These are phyloP conservation scores for Tenualosa ilisha DNA, from an alignment of 2,797 vertebrate species.

Conservation along the genomic window DNA sequence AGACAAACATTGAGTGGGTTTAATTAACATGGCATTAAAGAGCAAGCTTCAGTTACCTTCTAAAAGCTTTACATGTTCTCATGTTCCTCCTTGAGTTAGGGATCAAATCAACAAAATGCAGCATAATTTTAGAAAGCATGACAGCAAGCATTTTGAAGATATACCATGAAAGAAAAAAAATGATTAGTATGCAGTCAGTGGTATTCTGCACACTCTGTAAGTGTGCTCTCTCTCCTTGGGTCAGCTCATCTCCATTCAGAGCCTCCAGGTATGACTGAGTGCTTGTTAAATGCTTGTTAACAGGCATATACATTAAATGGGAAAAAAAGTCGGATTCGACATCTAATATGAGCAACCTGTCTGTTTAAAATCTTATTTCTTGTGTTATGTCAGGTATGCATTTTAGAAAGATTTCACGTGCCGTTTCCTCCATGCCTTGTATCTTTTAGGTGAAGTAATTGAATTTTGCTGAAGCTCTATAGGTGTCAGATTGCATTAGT, in stretches of 20 bases:
- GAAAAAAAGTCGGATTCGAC: not conserved
- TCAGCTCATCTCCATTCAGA: not conserved
- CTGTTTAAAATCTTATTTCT: constrained; percentile 1
- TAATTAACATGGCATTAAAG: not conserved
- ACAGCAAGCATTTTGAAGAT: not conserved
- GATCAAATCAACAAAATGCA: not conserved
- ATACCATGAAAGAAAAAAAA: not conserved
- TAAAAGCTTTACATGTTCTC: not conserved
- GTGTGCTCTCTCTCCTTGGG: not conserved
- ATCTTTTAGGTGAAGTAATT: not conserved
- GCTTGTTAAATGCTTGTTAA: not conserved
- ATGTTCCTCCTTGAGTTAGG: not conserved
- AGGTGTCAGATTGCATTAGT: constrained; percentile 2
- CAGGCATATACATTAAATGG: not conserved
- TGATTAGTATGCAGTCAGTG: not conserved
- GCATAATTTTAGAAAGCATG: not conserved
- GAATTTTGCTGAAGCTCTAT: not conserved
- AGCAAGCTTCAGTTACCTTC: not conserved
- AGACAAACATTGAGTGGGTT: no score
- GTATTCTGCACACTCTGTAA: not conserved
- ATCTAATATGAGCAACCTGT: not conserved
- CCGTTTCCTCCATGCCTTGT: not conserved
- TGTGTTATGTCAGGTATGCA: not conserved
- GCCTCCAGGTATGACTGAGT: not conserved
- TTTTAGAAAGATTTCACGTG: not conserved